phyloP scores from a whole-genome alignment of 2,888 invertebrate species.

The Ennomos fuscantarius region DNA sequence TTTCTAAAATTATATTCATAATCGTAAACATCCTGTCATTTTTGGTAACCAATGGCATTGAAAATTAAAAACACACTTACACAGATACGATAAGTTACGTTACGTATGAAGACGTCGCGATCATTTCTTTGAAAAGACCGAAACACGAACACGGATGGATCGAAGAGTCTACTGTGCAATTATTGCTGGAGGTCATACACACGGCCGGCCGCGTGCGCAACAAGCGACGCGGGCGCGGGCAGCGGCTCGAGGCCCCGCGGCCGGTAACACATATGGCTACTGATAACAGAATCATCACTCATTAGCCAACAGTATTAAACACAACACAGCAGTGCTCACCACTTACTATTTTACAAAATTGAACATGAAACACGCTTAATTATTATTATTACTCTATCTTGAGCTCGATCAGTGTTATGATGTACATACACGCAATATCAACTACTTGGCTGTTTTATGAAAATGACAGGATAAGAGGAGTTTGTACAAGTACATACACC shows the following conservation, averaged over 20 bases:
- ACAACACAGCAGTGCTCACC: constrained; percentile 55
- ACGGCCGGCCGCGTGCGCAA: constrained; percentile 23
- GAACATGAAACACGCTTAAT: constrained; percentile 49
- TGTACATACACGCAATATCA: constrained; percentile 42
- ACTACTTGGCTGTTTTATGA: constrained; percentile 50
- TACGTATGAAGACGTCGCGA: constrained; percentile 73
- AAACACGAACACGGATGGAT: constrained; percentile 68
- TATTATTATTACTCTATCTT: constrained; percentile 31
- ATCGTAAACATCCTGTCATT: constrained; percentile 83
- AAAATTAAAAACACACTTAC: constrained; percentile 76
- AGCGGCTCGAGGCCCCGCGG: constrained; percentile 27
- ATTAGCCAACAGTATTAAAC: constrained; percentile 49
- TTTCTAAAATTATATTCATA: constrained; percentile 79
- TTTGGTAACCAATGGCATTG: constrained; percentile 85
- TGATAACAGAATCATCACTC: constrained; percentile 40
- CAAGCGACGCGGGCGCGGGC: constrained; percentile 5
- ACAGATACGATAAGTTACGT: constrained; percentile 74
- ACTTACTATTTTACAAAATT: constrained; percentile 54
- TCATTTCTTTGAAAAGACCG: constrained; percentile 69
- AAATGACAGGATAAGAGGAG: constrained; percentile 73
- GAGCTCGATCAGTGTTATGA: constrained; percentile 37
- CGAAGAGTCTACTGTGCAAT: constrained; percentile 60
- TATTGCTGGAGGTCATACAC: constrained; percentile 76
- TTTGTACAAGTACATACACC: constrained; percentile 60
- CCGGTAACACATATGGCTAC: constrained; percentile 46